Percentiles rank a stretch among this genome's conserved stretches.
These are phyloP conservation scores for Julus scanicus DNA, from an alignment of 2,888 invertebrate species.

Conservation along the genomic window DNA sequence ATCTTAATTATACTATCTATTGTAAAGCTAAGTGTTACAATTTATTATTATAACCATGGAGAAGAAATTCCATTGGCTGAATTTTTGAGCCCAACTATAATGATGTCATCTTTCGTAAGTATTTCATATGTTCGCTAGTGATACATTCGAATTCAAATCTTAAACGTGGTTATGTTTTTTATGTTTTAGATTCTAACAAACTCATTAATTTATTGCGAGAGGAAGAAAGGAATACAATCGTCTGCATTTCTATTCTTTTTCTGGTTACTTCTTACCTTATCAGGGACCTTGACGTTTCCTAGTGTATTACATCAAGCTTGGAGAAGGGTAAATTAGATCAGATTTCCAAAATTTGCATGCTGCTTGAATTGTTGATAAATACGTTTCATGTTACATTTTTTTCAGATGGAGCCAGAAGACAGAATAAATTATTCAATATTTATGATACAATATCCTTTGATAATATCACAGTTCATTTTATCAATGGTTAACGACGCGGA, in stretches of 20 bases:
- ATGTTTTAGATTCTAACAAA: conserved; percentile 4
- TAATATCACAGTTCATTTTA: conserved; percentile 1
- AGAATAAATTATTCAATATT: conserved; percentile 21
- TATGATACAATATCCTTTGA: conserved; percentile 44
- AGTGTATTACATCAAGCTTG: conserved; percentile 6
- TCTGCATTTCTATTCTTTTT: conserved; percentile 48
- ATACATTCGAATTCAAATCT: background rate
- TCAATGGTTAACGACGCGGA: conserved; percentile 79
- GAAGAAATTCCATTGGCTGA: background rate
- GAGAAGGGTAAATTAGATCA: background rate
- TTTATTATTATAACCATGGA: background rate
- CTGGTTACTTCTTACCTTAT: background rate
- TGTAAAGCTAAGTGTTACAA: background rate
- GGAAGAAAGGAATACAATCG: conserved; percentile 16
- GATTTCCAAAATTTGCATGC: background rate
- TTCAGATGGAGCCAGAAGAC: background rate
- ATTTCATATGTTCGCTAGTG: background rate
- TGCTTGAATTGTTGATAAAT: background rate
- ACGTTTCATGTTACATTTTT: background rate
- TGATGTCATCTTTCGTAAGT: conserved; percentile 47
- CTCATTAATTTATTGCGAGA: conserved; percentile 7
- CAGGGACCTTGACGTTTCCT: background rate
- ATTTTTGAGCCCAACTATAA: too few relatives aligned
- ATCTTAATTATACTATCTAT: conserved; percentile 32
- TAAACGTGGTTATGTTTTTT: background rate